Evolutionary conservation across 2,797 vertebrate species (phyloP).

Genomic region (Morus bassanus): DNA sequence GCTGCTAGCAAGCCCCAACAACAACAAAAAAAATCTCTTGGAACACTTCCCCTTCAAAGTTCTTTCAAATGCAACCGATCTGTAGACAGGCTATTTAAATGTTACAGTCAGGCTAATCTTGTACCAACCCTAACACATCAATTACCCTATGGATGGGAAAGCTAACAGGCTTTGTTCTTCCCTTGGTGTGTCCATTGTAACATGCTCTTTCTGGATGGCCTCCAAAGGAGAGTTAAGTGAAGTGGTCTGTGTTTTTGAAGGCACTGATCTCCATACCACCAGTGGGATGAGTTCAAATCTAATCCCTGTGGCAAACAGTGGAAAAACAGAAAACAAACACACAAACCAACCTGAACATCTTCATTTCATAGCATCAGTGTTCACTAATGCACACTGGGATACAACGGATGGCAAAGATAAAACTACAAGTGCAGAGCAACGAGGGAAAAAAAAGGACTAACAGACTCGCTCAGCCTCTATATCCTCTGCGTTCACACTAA

Average conservation of each 20-base stretch:
- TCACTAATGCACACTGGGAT: not conserved
- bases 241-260: not conserved
- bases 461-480: not conserved
- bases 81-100: not conserved
- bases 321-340: not conserved
- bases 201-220: not conserved
- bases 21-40: not conserved
- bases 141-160: not conserved
- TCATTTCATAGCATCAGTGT: rapidly evolving
- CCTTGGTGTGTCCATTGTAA: not conserved
- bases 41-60: not conserved
- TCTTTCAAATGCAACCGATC: not conserved
- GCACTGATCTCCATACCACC: rapidly evolving
- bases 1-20: not conserved
- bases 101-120: not conserved
- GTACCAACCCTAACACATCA: not conserved
- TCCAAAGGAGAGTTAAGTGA: not conserved
- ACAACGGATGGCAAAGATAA: not conserved
- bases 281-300: not conserved
- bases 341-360: not conserved
- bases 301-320: not conserved
- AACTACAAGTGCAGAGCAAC: not conserved
- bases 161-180: not conserved
- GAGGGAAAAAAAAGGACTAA: constrained; percentile 21
- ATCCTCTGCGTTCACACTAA: not conserved